Conservation (phyloP, 2,113 vertebrate species). For the Siniperca knerii region DNA sequence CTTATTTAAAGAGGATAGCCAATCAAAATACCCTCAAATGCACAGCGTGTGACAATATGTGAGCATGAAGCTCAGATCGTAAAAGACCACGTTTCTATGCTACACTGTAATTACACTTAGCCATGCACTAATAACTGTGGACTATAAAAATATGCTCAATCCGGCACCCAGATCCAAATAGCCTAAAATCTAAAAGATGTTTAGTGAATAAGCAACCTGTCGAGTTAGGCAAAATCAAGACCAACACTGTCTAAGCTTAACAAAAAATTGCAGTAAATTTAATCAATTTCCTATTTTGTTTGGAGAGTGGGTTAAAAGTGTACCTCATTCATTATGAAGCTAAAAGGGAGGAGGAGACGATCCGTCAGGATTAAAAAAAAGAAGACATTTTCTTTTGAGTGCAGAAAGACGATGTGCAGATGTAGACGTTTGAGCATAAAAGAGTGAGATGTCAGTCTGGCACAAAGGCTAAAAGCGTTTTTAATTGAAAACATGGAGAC, state of each 20-base stretch:
- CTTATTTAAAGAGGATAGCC: neutral
- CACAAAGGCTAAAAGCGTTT: constrained; percentile 22
- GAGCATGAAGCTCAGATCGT: neutral
- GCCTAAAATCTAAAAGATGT: neutral
- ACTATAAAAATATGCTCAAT: neutral
- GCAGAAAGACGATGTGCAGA: neutral
- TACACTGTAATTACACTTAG: constrained; percentile 22
- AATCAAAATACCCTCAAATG: neutral
- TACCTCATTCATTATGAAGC: neutral
- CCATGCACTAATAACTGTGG: neutral
- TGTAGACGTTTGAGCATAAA: neutral
- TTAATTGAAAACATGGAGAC: constrained; percentile 6
- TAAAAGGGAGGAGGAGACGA: neutral
- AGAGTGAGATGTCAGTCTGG: constrained; percentile 6
- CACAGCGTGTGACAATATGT: neutral
- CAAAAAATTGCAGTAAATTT: neutral
- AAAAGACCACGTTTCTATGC: neutral
- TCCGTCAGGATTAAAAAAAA: constrained; percentile 1
- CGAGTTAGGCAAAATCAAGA: neutral
- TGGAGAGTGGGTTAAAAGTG: neutral
- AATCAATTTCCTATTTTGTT: neutral
- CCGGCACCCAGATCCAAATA: neutral
- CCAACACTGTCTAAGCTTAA: neutral
- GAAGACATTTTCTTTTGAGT: neutral
- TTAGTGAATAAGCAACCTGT: constrained; percentile 25